phyloP scores from a whole-genome alignment of 1,140 invertebrate species.

The Cheumatopsyche charites region DNA sequence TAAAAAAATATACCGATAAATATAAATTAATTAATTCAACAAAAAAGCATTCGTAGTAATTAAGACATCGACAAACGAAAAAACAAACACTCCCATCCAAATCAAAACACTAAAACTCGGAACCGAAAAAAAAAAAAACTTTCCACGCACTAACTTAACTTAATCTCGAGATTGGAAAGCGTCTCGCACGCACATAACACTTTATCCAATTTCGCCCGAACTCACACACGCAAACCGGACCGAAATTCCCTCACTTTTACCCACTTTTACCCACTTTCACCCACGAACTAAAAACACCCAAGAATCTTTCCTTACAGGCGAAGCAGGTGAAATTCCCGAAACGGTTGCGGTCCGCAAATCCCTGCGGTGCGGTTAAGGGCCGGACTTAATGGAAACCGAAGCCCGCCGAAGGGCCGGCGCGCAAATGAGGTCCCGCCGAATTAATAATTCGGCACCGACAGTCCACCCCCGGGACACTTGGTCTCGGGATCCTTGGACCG shows the following conservation, averaged over 20 bases:
- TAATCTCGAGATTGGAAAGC: no score
- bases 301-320: neutral
- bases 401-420: constrained; percentile 29
- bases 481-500: neutral
- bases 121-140: no score
- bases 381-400: constrained; percentile 45
- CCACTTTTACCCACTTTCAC: no score
- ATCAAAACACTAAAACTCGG: no score
- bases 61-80: no score
- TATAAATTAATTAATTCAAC: no score
- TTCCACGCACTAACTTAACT: no score
- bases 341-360: constrained; percentile 39
- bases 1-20: no score
- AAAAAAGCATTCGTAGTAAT: no score
- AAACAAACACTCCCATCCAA: no score
- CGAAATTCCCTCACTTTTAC: neutral
- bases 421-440: constrained; percentile 27
- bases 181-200: no score
- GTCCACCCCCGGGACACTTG: constrained; percentile 9
- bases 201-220: no score
- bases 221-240: neutral
- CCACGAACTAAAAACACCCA: neutral
- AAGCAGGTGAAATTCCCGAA: neutral
- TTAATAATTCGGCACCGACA: constrained; percentile 24
- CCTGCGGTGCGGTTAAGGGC: constrained; percentile 40